Conservation (phyloP, 2,797 vertebrate genomes). For the Hemitrygon akajei region DNA sequence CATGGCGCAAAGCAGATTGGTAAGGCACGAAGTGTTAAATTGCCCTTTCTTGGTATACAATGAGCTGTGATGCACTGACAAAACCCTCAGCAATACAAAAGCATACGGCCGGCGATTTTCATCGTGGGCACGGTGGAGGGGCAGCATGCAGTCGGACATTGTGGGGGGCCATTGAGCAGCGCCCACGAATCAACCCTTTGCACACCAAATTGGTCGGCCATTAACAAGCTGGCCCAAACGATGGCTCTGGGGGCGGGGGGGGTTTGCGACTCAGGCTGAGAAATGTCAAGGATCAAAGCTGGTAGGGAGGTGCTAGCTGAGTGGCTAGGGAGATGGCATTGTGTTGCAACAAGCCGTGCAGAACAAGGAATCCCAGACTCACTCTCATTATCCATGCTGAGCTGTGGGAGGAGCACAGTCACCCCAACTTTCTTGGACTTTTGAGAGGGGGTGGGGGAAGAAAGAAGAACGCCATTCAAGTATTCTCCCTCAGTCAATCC, state of each 20-base stretch:
- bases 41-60: neutral
- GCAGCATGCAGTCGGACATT: neutral
- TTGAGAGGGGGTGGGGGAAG: neutral
- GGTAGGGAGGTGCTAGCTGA: too few species aligned
- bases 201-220: neutral
- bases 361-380: constrained; percentile 1
- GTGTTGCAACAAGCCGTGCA: neutral
- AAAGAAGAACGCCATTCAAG: neutral
- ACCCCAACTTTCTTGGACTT: neutral
- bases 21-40: neutral
- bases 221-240: neutral
- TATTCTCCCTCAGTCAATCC: neutral
- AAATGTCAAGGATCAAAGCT: too few species aligned
- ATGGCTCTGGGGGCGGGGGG: too few species aligned
- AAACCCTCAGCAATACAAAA: neutral
- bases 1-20: neutral
- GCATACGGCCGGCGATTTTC: too few species aligned
- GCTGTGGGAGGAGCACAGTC: neutral
- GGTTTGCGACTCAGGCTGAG: neutral
- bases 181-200: neutral
- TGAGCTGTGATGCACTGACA: neutral
- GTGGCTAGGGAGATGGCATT: neutral
- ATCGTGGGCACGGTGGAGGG: neutral
- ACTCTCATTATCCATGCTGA: neutral
- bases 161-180: neutral